Evolutionary conservation across 2,888 invertebrate species (phyloP).

Genomic region (Lycocerus yunnanus): DNA sequence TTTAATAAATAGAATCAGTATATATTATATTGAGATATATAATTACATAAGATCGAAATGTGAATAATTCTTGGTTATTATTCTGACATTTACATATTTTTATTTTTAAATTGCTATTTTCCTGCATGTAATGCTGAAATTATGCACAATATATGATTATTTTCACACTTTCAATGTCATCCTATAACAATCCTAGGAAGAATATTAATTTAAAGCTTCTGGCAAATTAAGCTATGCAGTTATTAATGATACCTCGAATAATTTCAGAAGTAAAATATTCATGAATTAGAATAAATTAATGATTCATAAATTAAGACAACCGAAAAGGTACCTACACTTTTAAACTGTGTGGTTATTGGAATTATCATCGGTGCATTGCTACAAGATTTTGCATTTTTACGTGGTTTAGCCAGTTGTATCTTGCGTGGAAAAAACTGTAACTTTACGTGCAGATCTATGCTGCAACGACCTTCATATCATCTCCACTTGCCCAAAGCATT

Average conservation of each 20-base stretch:
- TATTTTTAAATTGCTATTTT: conserved; percentile 1
- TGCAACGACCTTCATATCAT: background rate
- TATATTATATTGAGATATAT: conserved; percentile 10
- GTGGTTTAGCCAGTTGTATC: background rate
- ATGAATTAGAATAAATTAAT: background rate
- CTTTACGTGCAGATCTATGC: background rate
- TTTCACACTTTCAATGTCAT: conserved; percentile 3
- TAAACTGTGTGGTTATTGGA: background rate
- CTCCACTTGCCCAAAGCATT: background rate
- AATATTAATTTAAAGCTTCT: background rate
- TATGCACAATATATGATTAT: conserved; percentile 1
- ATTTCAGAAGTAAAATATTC: background rate
- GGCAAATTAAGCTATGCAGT: background rate
- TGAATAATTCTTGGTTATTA: conserved; percentile 11
- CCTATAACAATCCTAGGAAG: background rate
- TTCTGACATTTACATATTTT: conserved; percentile 1
- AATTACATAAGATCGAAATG: conserved; percentile 11
- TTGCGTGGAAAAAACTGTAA: background rate
- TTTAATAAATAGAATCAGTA: conserved; percentile 10
- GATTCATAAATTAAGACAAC: background rate
- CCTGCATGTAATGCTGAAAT: background rate
- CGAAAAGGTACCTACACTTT: background rate
- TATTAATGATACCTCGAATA: background rate
- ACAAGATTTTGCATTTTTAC: background rate
- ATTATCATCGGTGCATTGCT: background rate